These are phyloP conservation scores for Epicampocera succincta DNA, from an alignment of 2,888 invertebrate genomes.

Conservation along the genomic window DNA sequence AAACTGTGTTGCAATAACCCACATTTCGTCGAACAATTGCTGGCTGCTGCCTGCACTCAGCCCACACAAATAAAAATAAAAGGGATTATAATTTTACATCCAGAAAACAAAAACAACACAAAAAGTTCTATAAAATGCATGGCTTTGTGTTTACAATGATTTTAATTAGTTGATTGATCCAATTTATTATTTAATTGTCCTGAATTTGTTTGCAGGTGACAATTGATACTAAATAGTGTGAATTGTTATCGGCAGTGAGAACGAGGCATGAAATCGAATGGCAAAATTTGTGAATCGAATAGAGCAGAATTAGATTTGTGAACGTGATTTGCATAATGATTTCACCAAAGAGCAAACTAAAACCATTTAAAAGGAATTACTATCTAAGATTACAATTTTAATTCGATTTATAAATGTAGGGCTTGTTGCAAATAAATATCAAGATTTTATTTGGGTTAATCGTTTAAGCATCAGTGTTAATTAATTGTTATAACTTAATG, in stretches of 20 bases:
- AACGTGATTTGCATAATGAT: slow-evolving; percentile 65
- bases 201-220: slow-evolving; percentile 56
- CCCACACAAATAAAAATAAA: too few species aligned
- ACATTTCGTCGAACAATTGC: too few species aligned
- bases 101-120: background rate
- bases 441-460: slow-evolving; percentile 17
- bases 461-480: slow-evolving; percentile 33
- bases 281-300: slow-evolving; percentile 1
- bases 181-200: slow-evolving; percentile 66
- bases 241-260: slow-evolving; percentile 30
- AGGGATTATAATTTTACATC: too few species aligned
- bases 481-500: slow-evolving; percentile 34
- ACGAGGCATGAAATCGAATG: background rate
- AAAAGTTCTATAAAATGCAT: background rate
- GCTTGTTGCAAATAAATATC: background rate
- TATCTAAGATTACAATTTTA: background rate
- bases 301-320: slow-evolving; percentile 35
- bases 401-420: background rate
- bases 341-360: slow-evolving; percentile 11
- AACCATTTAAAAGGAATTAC: background rate
- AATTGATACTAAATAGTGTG: slow-evolving; percentile 62
- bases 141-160: slow-evolving; percentile 45
- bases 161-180: slow-evolving; percentile 67
- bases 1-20: too few species aligned
- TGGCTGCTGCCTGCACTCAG: too few species aligned